Conservation (phyloP, 2,113 vertebrate species). For the Callocephalon fimbriatum region DNA sequence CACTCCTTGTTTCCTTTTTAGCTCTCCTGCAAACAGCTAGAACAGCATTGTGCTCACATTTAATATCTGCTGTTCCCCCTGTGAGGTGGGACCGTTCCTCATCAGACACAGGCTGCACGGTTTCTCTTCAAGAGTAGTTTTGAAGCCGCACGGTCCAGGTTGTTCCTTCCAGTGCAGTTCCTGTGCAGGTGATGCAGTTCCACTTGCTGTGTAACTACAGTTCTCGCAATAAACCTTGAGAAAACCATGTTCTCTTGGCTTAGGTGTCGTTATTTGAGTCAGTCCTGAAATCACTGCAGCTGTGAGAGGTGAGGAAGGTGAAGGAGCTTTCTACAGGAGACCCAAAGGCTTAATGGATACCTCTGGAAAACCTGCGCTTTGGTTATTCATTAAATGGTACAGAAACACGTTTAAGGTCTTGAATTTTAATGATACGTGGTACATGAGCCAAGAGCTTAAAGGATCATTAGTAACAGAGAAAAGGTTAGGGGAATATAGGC, state of each 20-base stretch:
- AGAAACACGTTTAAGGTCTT: neutral
- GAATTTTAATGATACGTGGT: neutral
- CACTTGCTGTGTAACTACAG: neutral
- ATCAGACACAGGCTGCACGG: neutral
- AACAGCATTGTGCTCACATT: neutral
- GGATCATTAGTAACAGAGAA: neutral
- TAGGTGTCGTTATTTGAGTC: neutral
- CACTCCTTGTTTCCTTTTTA: neutral
- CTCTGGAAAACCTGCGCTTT: neutral
- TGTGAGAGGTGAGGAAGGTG: neutral
- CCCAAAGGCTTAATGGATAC: neutral
- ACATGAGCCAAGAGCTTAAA: neutral
- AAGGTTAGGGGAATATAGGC: too few relatives aligned
- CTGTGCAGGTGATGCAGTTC: neutral
- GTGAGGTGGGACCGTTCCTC: neutral
- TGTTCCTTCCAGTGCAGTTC: neutral
- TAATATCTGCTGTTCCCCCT: neutral
- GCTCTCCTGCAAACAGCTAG: neutral
- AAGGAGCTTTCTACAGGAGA: neutral
- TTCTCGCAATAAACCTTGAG: conserved; percentile 21
- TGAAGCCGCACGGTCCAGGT: neutral
- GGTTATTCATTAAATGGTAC: neutral
- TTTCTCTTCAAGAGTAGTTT: neutral
- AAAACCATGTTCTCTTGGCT: neutral
- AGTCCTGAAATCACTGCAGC: neutral